These are phyloP conservation scores for Cairina moschata DNA, from an alignment of 2,113 vertebrate genomes.

Conservation along the genomic window DNA sequence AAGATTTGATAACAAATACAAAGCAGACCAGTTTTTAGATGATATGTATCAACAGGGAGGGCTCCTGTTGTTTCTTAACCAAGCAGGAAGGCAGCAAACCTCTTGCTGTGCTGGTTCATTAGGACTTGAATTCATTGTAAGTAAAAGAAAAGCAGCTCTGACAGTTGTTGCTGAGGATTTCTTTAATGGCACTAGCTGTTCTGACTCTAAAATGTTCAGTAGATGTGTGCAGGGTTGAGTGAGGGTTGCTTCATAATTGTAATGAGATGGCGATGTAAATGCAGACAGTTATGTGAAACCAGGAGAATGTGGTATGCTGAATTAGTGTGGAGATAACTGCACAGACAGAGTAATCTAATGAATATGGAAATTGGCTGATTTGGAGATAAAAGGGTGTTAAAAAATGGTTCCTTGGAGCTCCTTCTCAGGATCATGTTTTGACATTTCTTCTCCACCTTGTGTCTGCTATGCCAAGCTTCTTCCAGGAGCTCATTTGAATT, in stretches of 20 bases:
- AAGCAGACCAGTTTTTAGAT: not conserved
- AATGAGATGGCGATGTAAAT: not conserved
- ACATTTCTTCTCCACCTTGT: not conserved
- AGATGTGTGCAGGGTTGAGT: not conserved
- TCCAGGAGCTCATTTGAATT: not conserved
- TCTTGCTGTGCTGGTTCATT: not conserved
- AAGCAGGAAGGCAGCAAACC: not conserved
- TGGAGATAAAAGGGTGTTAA: not conserved
- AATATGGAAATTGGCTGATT: not conserved
- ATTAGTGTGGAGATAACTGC: not conserved
- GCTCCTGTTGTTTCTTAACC: slow-evolving; percentile 4
- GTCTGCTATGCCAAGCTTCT: not conserved
- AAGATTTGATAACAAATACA: slow-evolving; percentile 29
- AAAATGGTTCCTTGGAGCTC: not conserved
- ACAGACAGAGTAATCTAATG: not conserved
- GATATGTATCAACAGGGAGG: not conserved
- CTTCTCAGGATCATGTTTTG: not conserved
- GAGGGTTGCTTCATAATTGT: not conserved
- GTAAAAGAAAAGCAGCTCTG: slow-evolving; percentile 17
- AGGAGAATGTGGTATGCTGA: not conserved
- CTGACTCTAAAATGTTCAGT: not conserved
- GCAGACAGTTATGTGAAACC: not conserved
- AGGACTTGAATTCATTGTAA: not conserved
- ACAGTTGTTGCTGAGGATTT: not conserved
- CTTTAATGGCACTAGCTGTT: not conserved